A percentile compares a stretch with the other conserved stretches of the same genome.
Conservation (phyloP, 2,888 invertebrate species). For the Hyposoter dolosus region DNA sequence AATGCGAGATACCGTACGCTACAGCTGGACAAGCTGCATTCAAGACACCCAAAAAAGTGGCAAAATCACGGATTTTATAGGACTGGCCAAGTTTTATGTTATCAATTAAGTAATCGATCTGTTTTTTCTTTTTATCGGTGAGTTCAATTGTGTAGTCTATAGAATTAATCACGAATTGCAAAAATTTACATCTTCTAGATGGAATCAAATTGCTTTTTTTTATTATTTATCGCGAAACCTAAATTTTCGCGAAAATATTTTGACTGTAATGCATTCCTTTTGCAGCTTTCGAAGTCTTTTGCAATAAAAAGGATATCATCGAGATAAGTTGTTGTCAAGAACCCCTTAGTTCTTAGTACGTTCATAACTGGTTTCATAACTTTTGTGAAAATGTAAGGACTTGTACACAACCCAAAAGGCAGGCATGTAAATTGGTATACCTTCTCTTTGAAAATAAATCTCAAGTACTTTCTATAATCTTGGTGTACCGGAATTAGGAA, state of each 20-base stretch:
- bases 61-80: slow-evolving; percentile 1
- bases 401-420: background rate
- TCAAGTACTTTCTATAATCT: background rate
- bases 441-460: background rate
- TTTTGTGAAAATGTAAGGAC: slow-evolving; percentile 4
- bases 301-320: background rate
- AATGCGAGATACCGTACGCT: slow-evolving; percentile 4
- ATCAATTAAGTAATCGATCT: background rate
- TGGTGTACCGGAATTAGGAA: slow-evolving; percentile 6
- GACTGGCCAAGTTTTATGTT: background rate
- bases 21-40: slow-evolving; percentile 5
- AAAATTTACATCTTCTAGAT: background rate
- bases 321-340: background rate
- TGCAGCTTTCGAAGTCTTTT: background rate
- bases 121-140: slow-evolving; percentile 2
- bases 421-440: background rate
- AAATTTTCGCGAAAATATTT: background rate
- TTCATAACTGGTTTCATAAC: too few relatives aligned
- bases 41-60: background rate
- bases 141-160: background rate
- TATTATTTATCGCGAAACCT: background rate
- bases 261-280: background rate
- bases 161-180: background rate
- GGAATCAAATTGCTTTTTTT: background rate
- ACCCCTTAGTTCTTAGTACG: background rate